phyloP scores from a whole-genome alignment of 2,113 vertebrate genomes.

The Terrapene triunguis region DNA sequence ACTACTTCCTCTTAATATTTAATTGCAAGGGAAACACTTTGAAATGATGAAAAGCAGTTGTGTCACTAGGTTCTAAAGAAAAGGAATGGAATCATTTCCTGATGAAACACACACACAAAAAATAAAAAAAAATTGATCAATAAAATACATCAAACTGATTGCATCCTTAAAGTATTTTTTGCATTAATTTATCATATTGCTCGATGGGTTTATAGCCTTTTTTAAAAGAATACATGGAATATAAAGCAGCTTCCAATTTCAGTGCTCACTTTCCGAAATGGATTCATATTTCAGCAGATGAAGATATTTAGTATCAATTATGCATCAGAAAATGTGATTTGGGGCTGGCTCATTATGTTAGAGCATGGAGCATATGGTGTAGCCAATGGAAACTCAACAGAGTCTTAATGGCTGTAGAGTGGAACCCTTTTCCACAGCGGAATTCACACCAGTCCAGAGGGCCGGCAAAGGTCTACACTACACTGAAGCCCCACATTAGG shows the following conservation, averaged over 20 bases:
- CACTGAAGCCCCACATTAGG: not conserved
- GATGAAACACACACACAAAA: not conserved
- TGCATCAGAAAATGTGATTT: not conserved
- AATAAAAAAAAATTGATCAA: not conserved
- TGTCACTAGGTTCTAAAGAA: not conserved
- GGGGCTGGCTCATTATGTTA: not conserved
- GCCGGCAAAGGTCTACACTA: not conserved
- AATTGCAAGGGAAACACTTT: not conserved
- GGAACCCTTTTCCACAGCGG: not conserved
- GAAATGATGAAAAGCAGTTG: not conserved
- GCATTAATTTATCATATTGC: not conserved
- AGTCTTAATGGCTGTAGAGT: not conserved
- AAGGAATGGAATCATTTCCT: not conserved
- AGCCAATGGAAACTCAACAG: not conserved
- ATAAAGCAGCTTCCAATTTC: not conserved
- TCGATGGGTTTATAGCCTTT: not conserved
- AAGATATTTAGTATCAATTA: not conserved
- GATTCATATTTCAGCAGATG: not conserved
- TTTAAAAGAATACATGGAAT: slow-evolving; percentile 29
- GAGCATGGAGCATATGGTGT: accelerated
- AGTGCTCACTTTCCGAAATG: not conserved
- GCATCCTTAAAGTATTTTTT: not conserved
- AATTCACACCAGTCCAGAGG: not conserved
- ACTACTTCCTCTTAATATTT: not conserved
- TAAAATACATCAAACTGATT: not conserved